Evolutionary conservation across 2,797 vertebrate genomes (phyloP).

Genomic region (Hypotaenidia philippensis): DNA sequence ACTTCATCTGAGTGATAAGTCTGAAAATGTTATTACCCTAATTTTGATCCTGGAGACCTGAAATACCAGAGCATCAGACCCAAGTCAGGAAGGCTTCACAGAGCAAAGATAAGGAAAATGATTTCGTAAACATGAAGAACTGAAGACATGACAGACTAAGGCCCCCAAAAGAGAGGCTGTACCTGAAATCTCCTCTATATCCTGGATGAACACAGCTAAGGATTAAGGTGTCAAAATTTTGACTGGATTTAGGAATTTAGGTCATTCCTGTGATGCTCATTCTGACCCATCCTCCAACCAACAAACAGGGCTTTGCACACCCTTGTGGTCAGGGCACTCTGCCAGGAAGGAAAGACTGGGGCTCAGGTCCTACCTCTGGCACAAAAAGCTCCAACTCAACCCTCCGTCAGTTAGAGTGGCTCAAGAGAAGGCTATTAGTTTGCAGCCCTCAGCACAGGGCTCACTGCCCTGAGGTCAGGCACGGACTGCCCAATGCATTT

Average conservation of each 20-base stretch:
- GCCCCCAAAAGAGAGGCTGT: background rate
- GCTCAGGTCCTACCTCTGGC: background rate
- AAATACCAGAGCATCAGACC: background rate
- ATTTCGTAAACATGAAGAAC: background rate
- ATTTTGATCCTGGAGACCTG: background rate
- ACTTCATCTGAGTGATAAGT: background rate
- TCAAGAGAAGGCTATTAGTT: background rate
- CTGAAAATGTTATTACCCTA: background rate
- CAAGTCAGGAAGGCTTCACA: background rate
- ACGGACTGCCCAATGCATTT: background rate
- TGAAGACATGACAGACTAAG: background rate
- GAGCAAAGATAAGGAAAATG: background rate
- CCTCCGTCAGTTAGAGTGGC: background rate
- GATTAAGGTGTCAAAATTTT: background rate
- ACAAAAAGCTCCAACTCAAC: background rate
- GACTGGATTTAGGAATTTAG: background rate
- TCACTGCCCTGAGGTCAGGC: background rate
- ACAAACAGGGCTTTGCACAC: background rate
- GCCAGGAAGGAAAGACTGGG: background rate
- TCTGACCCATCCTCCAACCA: background rate
- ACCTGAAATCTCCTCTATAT: background rate
- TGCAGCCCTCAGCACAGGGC: background rate
- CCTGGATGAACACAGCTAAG: background rate
- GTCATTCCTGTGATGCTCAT: background rate
- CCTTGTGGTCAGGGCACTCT: background rate